A percentile compares a stretch with the other conserved stretches of the same genome.
Conservation (phyloP, 2,797 vertebrate genomes). For the Pristis pectinata region DNA sequence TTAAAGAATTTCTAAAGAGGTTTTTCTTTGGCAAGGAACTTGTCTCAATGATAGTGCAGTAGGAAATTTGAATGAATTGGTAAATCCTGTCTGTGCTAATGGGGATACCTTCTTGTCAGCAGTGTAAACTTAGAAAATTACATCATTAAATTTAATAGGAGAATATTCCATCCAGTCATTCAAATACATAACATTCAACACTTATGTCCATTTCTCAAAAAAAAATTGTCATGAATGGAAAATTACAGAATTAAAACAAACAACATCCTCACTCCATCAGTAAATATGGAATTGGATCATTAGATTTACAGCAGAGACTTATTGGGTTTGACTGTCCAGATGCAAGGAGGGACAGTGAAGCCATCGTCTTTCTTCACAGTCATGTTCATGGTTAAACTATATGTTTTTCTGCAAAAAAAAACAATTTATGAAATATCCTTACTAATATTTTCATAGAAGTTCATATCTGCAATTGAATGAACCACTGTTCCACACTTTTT, state of each 20-base stretch:
- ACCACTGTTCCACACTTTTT: neutral
- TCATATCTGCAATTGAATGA: neutral
- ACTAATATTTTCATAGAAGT: neutral
- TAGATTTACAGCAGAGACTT: neutral
- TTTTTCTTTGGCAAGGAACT: neutral
- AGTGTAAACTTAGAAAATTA: neutral
- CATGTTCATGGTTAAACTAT: no score
- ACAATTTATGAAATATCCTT: no score
- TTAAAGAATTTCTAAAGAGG: neutral
- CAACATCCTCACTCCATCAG: neutral
- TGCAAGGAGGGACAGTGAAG: neutral
- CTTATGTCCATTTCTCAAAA: neutral
- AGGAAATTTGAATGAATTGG: neutral
- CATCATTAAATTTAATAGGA: neutral
- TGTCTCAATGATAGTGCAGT: neutral
- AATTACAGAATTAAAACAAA: neutral
- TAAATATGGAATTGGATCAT: neutral
- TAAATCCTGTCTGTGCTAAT: neutral
- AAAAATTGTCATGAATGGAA: neutral
- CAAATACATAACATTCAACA: neutral
- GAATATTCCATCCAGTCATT: neutral
- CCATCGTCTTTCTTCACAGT: neutral
- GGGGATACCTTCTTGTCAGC: neutral
- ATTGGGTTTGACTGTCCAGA: neutral
- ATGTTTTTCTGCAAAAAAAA: no score